Base-by-base conservation (phyloP, 2,797 vertebrate genomes). In the Rhinogobio ventralis region DNA sequence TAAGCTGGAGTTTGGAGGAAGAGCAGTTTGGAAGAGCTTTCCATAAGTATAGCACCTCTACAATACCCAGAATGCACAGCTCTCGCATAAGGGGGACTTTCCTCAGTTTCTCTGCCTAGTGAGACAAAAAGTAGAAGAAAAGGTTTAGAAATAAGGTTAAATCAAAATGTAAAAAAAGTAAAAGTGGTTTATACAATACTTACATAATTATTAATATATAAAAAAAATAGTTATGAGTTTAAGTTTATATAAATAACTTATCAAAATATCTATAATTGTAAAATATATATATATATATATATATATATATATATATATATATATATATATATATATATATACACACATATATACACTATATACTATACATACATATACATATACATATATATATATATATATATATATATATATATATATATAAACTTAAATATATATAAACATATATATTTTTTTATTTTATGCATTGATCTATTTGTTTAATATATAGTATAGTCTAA, bases 11-110 rank as follows among this genome's bases (percentile, higher is more conserved):
- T 88, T 97, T 98, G 0, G 96, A 94, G n/a, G 95, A 90, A 68
- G 97, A 98, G 88, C 97, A 98, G 94, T 99, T 99, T 67, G 96
- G 94, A 85, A 99, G 96, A 75, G 98, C 98, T 92, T 99, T 99
- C 98, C 98, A 99, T 85, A 99, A 93, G 89, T 99, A 99, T 2
- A 99, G 88, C 57, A 99, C 97, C 93, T 99, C 98, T 5, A 99
- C 96, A 88, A 97, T 96, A 5, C 97, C 97, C 88, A 99, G 91
- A 91, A 98, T 94, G 87, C 98, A 99, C 72, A 99, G 95, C 10
- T 96, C 97, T 93, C 94, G 95, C 85, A 95, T 96, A 0, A 97
- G 94, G 69, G 92, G 90, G 87, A 96, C 92, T 74, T 96, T 98
- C 87, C 95, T 95, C 74, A 99, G 95, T 87, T 95, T 94, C 87